Conservation (phyloP, 2,113 vertebrate species). For the Oncorhynchus gorbuscha region DNA sequence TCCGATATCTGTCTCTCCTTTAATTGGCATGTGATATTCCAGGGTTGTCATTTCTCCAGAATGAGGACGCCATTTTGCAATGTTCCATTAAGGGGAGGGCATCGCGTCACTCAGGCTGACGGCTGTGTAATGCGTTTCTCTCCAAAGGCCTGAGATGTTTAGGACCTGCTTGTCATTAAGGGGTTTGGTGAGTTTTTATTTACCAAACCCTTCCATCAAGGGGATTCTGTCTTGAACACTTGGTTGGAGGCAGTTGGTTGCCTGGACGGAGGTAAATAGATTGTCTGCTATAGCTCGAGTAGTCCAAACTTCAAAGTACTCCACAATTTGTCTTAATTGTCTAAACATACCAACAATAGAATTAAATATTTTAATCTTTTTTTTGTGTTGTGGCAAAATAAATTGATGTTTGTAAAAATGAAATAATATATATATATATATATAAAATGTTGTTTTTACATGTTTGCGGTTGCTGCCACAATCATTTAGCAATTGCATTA, state of each 20-base stretch:
- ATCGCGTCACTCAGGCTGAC: constrained; percentile 64
- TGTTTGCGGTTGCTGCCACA: not conserved
- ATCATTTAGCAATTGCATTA: constrained; percentile 22
- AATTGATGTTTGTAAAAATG: not conserved
- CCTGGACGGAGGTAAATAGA: not conserved
- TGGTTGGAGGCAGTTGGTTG: constrained; percentile 32
- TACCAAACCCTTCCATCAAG: constrained; percentile 54
- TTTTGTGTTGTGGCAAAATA: not conserved
- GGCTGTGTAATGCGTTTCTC: constrained; percentile 67
- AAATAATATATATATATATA: too few species aligned
- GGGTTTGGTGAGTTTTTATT: constrained; percentile 52
- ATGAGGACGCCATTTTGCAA: constrained; percentile 61
- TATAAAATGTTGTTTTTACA: too few species aligned
- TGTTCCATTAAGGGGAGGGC: constrained; percentile 42
- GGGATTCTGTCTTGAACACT: constrained; percentile 46
- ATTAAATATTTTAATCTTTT: too few species aligned
- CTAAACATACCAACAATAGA: not conserved
- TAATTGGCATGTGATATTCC: constrained; percentile 75
- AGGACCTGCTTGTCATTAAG: constrained; percentile 56
- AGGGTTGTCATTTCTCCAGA: constrained; percentile 66
- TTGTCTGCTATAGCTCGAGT: not conserved
- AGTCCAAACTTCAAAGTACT: not conserved
- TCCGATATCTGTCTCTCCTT: constrained; percentile 56
- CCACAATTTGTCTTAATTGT: not conserved
- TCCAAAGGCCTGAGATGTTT: constrained; percentile 44